Evolutionary conservation across 1,140 invertebrate genomes (phyloP).

Genomic region (Meloidogyne floridensis): DNA sequence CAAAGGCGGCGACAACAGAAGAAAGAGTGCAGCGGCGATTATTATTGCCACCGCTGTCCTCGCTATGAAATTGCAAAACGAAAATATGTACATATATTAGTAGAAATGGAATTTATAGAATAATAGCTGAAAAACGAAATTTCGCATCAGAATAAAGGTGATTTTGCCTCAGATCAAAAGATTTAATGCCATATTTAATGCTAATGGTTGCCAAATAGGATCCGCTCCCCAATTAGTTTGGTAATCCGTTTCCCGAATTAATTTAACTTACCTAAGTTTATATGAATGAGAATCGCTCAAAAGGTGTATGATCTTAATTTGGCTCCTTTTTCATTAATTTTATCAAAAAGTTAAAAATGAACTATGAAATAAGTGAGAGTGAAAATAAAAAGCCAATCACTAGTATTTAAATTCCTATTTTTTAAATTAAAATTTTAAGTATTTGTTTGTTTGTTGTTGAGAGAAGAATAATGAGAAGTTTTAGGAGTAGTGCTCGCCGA

Average conservation of each 20-base stretch:
- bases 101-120: background rate
- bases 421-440: no score
- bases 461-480: background rate
- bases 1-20: conserved; percentile 1
- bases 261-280: background rate
- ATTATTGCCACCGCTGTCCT: conserved; percentile 8
- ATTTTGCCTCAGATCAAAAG: no score
- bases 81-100: background rate
- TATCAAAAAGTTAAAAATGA: background rate
- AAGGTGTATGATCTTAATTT: background rate
- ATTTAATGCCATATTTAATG: no score
- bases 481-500: background rate
- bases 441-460: background rate
- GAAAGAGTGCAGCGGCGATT: background rate
- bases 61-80: background rate
- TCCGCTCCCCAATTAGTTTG: no score
- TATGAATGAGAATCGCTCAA: background rate
- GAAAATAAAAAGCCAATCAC: background rate
- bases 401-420: no score
- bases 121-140: no score
- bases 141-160: no score
- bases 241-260: no score
- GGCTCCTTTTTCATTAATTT: background rate
- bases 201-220: no score
- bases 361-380: background rate